Percentiles rank a stretch among this genome's conserved stretches.
Conservation (phyloP, 2,888 invertebrate genomes). For the Stegana nigrithorax region DNA sequence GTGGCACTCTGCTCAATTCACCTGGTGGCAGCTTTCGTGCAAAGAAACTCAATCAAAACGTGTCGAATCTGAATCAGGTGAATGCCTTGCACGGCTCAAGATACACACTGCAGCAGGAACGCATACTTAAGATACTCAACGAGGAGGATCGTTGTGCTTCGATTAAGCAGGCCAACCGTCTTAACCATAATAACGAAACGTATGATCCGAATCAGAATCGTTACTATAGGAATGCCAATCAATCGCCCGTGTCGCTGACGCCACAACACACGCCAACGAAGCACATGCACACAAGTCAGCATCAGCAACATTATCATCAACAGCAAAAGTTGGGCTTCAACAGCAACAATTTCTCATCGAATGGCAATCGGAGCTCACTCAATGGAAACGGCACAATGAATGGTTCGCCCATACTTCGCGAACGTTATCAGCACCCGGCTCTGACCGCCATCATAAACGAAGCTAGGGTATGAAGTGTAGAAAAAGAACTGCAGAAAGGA, state of each 20-base stretch:
- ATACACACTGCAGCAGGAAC: constrained; percentile 67
- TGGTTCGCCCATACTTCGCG: no score
- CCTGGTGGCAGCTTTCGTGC: constrained; percentile 66
- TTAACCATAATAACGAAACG: constrained; percentile 57
- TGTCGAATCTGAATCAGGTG: constrained; percentile 60
- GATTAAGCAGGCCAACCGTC: constrained; percentile 61
- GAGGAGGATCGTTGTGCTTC: constrained; percentile 66
- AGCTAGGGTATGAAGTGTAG: no score
- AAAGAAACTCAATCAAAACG: constrained; percentile 61
- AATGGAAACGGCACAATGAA: no score
- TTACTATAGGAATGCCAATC: constrained; percentile 61
- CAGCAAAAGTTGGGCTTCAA: not conserved
- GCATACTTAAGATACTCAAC: constrained; percentile 66
- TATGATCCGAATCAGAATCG: constrained; percentile 68
- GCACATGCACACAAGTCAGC: constrained; percentile 24
- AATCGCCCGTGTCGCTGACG: constrained; percentile 49
- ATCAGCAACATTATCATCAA: constrained; percentile 3
- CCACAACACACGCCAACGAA: constrained; percentile 61
- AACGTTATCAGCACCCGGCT: no score
- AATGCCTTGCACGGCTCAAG: constrained; percentile 62
- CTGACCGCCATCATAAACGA: no score
- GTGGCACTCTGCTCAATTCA: constrained; percentile 65
- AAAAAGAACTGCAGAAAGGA: no score
- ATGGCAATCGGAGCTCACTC: constrained; percentile 37
- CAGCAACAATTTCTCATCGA: no score